A percentile compares a stretch with the other conserved stretches of the same genome.
phyloP scores from a whole-genome alignment of 2,797 vertebrate species.

The Premnoplex brunnescens region DNA sequence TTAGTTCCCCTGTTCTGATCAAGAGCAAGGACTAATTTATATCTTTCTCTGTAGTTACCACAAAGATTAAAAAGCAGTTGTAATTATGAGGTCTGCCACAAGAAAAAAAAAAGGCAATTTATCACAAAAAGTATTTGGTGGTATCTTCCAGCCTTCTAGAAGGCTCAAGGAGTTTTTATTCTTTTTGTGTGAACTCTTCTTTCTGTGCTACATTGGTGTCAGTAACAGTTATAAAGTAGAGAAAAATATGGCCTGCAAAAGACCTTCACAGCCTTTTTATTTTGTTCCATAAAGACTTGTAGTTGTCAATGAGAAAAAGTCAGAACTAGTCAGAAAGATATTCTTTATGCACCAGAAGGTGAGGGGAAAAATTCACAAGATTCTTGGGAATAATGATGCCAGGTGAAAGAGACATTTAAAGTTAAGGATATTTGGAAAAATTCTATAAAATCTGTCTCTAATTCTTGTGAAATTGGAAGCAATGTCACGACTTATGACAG shows the following conservation, averaged over 20 bases:
- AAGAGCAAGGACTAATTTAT: neutral
- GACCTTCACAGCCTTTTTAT: neutral
- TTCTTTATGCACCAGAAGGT: neutral
- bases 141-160: neutral
- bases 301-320: neutral
- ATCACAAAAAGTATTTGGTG: conserved; percentile 34
- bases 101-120: conserved; percentile 34
- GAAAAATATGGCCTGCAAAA: conserved; percentile 23
- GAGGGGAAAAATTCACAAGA: neutral
- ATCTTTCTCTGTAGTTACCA: neutral
- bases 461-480: neutral
- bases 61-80: neutral
- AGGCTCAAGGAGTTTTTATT: conserved; percentile 34
- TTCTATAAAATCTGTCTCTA: neutral
- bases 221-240: conserved; percentile 16
- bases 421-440: neutral
- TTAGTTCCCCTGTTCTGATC: neutral
- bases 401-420: neutral
- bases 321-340: neutral
- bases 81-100: neutral
- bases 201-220: conserved; percentile 18
- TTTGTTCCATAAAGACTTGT: neutral
- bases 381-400: neutral
- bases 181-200: conserved; percentile 13
- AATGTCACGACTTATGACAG: neutral